Conservation (phyloP, 2,888 invertebrate species). For the Eulithis prunata region DNA sequence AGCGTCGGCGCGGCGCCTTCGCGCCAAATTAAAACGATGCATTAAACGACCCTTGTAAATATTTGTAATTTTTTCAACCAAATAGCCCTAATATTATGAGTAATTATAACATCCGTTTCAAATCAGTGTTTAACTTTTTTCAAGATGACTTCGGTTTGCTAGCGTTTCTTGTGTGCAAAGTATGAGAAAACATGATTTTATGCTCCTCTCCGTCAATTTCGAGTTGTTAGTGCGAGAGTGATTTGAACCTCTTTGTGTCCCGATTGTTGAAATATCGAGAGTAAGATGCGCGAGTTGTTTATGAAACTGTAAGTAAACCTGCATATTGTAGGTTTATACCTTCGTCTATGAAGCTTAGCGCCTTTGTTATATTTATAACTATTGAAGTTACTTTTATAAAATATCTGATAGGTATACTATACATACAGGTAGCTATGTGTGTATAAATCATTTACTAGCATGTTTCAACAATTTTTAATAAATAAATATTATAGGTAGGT, state of each 20-base stretch:
- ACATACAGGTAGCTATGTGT: background rate
- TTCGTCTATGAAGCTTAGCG: slow-evolving; percentile 56
- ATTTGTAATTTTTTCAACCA: slow-evolving; percentile 63
- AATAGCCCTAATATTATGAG: slow-evolving; percentile 65
- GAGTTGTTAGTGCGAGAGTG: slow-evolving; percentile 71
- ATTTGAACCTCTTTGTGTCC: slow-evolving; percentile 62
- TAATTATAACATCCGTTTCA: slow-evolving; percentile 51
- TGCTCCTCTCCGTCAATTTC: slow-evolving; percentile 61
- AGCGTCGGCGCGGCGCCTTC: slow-evolving; percentile 86
- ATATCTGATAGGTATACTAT: slow-evolving; percentile 42
- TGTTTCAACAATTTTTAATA: slow-evolving; percentile 17
- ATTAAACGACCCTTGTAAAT: slow-evolving; percentile 65
- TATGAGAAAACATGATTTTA: slow-evolving; percentile 60
- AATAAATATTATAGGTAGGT: slow-evolving; percentile 19
- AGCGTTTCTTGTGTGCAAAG: slow-evolving; percentile 75
- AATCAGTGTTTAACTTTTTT: slow-evolving; percentile 51
- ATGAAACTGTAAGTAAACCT: slow-evolving; percentile 62
- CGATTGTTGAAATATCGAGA: slow-evolving; percentile 62
- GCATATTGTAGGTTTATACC: slow-evolving; percentile 75
- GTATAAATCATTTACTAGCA: slow-evolving; percentile 15
- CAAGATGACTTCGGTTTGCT: slow-evolving; percentile 75
- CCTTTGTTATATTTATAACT: slow-evolving; percentile 50
- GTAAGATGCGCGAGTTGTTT: slow-evolving; percentile 66
- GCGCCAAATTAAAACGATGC: slow-evolving; percentile 60
- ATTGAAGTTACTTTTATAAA: slow-evolving; percentile 42